Conservation (phyloP, 1,140 invertebrate species). For the Penaeus chinensis region DNA sequence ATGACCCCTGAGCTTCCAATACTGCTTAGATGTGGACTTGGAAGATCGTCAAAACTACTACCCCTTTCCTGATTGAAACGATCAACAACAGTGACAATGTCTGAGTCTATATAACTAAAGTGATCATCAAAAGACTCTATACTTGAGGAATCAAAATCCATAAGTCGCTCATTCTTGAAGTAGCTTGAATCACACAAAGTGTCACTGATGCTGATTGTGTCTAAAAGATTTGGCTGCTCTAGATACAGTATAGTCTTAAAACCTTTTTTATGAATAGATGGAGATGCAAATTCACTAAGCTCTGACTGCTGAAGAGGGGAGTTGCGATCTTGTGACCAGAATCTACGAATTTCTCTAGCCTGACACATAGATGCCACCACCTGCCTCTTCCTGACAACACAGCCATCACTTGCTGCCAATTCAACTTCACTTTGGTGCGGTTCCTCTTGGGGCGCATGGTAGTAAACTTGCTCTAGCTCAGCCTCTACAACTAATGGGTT, state of each 20-base stretch:
- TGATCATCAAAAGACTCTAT: slow-evolving; percentile 52
- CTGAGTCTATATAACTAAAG: slow-evolving; percentile 43
- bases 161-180: slow-evolving; percentile 33
- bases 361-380: slow-evolving; percentile 51
- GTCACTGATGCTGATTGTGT: slow-evolving; percentile 58
- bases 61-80: slow-evolving; percentile 19
- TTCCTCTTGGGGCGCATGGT: slow-evolving; percentile 45
- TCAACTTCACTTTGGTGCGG: slow-evolving; percentile 46
- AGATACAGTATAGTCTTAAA: slow-evolving; percentile 54
- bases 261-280: slow-evolving; percentile 25
- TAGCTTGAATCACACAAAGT: slow-evolving; percentile 48
- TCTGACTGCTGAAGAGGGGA: slow-evolving; percentile 49
- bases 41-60: slow-evolving; percentile 57
- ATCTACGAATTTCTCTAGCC: slow-evolving; percentile 52
- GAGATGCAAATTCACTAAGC: slow-evolving; percentile 34
- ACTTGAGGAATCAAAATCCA: slow-evolving; percentile 57
- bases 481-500: slow-evolving; percentile 56
- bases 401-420: slow-evolving; percentile 43
- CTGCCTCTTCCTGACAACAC: slow-evolving; percentile 48
- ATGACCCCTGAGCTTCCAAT: slow-evolving; percentile 42
- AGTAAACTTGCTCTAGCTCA: slow-evolving; percentile 54
- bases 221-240: slow-evolving; percentile 53
- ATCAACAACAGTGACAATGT: slow-evolving; percentile 52
- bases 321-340: slow-evolving; percentile 47
- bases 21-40: slow-evolving; percentile 52